These are phyloP conservation scores for Meles meles DNA, from an alignment of 2,113 vertebrate genomes.

Conservation along the genomic window DNA sequence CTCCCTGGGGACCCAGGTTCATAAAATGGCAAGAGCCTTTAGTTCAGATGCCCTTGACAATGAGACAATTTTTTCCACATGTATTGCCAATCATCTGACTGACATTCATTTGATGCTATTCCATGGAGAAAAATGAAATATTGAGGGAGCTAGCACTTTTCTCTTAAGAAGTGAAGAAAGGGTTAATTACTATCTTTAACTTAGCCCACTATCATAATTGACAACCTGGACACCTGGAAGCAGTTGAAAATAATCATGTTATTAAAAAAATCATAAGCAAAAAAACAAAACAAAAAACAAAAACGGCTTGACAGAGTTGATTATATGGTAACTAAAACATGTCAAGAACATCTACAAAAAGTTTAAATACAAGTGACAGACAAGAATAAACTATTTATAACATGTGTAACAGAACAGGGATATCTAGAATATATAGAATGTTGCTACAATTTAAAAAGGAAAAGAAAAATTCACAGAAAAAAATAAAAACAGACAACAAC, in stretches of 20 bases:
- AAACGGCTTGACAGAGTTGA: not conserved
- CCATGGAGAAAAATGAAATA: not conserved
- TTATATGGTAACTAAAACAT: not conserved
- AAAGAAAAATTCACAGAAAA: not conserved
- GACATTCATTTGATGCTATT: not conserved
- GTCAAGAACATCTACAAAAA: not conserved
- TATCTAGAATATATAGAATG: not conserved
- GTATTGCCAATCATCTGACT: not conserved
- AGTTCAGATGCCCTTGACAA: not conserved
- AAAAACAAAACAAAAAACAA: not conserved
- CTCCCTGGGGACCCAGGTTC: not conserved
- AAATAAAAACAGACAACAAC: not conserved
- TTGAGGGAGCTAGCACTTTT: not conserved
- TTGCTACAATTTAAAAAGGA: not conserved
- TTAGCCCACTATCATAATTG: not conserved
- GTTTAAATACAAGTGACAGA: not conserved
- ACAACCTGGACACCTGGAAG: not conserved
- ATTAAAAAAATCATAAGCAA: not conserved
- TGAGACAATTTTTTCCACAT: not conserved
- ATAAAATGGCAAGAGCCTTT: not conserved
- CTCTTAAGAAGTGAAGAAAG: not conserved
- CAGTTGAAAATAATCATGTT: not conserved
- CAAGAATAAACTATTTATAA: not conserved
- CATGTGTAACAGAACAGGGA: not conserved
- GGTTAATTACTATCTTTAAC: not conserved